These are phyloP conservation scores for Bombus terrestris DNA, from an alignment of 1,140 invertebrate species.

Conservation along the genomic window DNA sequence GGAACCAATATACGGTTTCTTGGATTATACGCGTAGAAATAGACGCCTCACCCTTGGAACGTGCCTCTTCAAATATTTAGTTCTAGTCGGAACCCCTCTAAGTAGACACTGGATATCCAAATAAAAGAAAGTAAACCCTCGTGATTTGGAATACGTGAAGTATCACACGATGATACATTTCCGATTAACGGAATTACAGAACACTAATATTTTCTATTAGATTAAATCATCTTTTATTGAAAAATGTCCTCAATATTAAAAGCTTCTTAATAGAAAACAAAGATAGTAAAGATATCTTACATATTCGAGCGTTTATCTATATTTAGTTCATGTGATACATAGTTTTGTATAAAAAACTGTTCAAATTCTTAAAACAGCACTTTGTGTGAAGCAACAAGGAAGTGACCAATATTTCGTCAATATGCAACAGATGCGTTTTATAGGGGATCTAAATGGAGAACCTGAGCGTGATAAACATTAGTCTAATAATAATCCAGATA, in stretches of 20 bases:
- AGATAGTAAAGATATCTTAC: too few relatives aligned
- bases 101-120: conserved; percentile 33
- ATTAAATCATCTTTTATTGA: too few relatives aligned
- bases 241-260: too few relatives aligned
- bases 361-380: neutral
- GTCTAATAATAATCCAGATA: conserved; percentile 48
- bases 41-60: conserved; percentile 26
- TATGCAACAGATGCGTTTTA: conserved; percentile 32
- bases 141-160: neutral
- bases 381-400: neutral
- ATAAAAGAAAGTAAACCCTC: conserved; percentile 27
- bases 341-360: neutral
- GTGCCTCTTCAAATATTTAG: conserved; percentile 49
- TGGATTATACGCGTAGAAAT: conserved; percentile 38
- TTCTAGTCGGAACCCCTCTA: conserved; percentile 1
- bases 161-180: neutral
- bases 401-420: conserved; percentile 23
- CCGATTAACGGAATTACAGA: neutral
- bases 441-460: conserved; percentile 21
- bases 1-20: neutral
- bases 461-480: conserved; percentile 38
- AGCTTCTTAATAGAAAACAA: too few relatives aligned
- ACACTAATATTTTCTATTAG: neutral
- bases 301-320: too few relatives aligned
- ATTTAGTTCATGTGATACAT: neutral